Percentiles rank a stretch among this genome's conserved stretches.
These are phyloP conservation scores for Harlomillsia oculata DNA, from an alignment of 1,140 invertebrate genomes.

Conservation along the genomic window DNA sequence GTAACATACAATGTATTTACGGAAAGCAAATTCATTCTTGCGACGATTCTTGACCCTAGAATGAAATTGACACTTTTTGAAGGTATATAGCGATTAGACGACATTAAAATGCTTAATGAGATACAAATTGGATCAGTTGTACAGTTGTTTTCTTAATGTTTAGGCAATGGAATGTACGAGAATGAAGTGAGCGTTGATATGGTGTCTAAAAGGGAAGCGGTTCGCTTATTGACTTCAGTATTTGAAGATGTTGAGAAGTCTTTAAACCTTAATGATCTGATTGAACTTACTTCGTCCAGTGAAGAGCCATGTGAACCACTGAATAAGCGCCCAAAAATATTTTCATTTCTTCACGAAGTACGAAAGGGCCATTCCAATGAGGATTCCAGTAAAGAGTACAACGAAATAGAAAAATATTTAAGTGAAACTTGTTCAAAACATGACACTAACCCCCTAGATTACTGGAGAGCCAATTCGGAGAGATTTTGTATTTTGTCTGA, in stretches of 20 bases:
- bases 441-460: not conserved
- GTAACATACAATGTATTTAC: too few species aligned
- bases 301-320: not conserved
- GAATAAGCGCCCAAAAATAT: not conserved
- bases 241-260: too few species aligned
- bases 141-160: not conserved
- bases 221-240: not conserved
- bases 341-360: not conserved
- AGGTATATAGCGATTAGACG: not conserved
- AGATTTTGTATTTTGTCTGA: not conserved
- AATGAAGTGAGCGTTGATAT: too few species aligned
- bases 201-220: too few species aligned
- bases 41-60: not conserved
- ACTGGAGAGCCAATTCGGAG: not conserved
- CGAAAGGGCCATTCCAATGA: not conserved
- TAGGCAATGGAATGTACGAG: not conserved
- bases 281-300: not conserved
- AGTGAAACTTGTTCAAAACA: not conserved
- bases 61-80: not conserved
- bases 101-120: not conserved
- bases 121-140: not conserved
- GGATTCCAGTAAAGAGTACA: not conserved
- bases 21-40: not conserved
- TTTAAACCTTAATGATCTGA: not conserved
- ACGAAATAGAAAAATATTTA: not conserved